phyloP scores from a whole-genome alignment of 2,888 invertebrate genomes.

The Nomada hirtipes region DNA sequence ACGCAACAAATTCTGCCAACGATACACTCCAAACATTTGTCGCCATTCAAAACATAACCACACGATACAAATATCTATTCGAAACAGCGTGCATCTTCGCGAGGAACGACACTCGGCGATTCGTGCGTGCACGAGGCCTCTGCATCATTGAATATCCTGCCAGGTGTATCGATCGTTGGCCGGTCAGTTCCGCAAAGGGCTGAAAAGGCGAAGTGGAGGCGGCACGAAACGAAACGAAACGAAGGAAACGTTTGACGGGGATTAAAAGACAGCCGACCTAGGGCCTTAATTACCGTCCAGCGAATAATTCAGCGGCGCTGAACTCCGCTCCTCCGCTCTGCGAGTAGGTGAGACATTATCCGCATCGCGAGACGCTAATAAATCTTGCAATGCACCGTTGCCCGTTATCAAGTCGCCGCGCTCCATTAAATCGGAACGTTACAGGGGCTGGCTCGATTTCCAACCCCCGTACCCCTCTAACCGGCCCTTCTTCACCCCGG shows the following conservation, averaged over 20 bases:
- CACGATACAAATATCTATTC: not conserved
- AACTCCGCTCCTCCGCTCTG: conserved; percentile 6
- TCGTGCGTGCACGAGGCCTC: conserved; percentile 39
- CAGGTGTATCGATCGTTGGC: conserved; percentile 39
- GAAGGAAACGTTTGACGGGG: conserved; percentile 44
- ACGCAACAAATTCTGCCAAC: no score
- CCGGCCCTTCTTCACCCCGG: not conserved
- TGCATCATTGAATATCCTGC: conserved; percentile 54
- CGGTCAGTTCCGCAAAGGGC: conserved; percentile 12
- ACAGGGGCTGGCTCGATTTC: conserved; percentile 3
- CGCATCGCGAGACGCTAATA: conserved; percentile 71
- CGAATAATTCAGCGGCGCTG: conserved; percentile 62
- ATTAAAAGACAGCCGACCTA: conserved; percentile 65
- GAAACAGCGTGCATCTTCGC: not conserved
- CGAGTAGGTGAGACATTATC: conserved; percentile 50
- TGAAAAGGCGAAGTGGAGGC: not conserved
- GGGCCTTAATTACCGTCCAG: conserved; percentile 64
- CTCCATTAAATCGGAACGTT: conserved; percentile 76
- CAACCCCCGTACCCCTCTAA: not conserved
- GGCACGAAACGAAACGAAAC: conserved; percentile 18
- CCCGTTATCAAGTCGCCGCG: conserved; percentile 77
- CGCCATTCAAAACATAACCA: not conserved
- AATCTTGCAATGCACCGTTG: conserved; percentile 72
- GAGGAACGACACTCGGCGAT: conserved; percentile 23
- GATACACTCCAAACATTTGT: no score